phyloP scores from a whole-genome alignment of 2,113 vertebrate genomes.

The Heterochromis multidens region DNA sequence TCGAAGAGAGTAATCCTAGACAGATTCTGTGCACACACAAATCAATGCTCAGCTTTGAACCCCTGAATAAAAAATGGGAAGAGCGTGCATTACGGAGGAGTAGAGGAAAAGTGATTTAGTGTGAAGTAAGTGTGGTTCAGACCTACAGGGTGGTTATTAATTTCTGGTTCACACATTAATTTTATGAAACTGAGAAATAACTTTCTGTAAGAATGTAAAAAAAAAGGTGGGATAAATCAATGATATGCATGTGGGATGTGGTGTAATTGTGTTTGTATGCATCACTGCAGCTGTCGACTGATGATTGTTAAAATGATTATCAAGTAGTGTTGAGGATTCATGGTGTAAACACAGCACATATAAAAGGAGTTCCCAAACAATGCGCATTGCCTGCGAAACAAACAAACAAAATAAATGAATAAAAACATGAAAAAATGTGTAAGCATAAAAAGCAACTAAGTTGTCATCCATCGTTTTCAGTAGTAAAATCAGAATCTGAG shows the following conservation, averaged over 20 bases:
- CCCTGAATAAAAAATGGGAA: neutral
- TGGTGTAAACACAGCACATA: neutral
- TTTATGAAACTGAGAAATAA: neutral
- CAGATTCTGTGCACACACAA: neutral
- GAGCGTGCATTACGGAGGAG: neutral
- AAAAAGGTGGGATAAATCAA: neutral
- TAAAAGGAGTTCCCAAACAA: fast-evolving
- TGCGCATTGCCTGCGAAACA: neutral
- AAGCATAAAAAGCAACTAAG: too few species aligned
- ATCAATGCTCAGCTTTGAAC: conserved; percentile 1
- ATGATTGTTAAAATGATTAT: neutral
- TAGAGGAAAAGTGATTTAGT: neutral
- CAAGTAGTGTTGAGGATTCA: neutral
- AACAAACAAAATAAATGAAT: neutral
- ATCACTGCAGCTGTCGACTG: neutral
- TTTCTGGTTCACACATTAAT: neutral
- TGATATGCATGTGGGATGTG: neutral
- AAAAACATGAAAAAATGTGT: neutral
- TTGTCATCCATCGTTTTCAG: too few species aligned
- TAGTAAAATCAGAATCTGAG: fast-evolving
- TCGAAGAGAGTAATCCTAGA: neutral
- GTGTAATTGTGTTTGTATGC: neutral
- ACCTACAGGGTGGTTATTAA: neutral
- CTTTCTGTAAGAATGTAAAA: neutral
- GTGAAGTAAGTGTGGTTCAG: neutral